Evolutionary conservation across 2,888 invertebrate species (phyloP), one percentile per base, ranked within the genome.

Genomic region (Lycocerus yunnanus): DNA sequence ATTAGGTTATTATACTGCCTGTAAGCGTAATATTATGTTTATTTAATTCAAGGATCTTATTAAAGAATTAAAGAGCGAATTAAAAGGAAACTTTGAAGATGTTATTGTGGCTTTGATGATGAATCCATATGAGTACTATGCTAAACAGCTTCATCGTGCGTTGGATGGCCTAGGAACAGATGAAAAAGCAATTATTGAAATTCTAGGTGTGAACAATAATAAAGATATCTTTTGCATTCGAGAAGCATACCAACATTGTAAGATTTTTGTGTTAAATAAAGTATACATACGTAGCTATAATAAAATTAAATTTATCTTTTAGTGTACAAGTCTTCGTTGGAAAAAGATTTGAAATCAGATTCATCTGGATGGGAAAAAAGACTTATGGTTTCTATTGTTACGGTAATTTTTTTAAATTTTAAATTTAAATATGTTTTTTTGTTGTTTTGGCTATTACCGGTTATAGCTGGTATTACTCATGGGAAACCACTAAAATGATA

Each of bases 321-420:
- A 97, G 97, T 95, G 85, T 97, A 92, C 84, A 92, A 93, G 69
- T 91, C 89, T 69, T 90, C 93, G 58, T 88, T 97, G 80, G 97
- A 97, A 84, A 91, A 93, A 68, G 97, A 97, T 84, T 88, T 97
- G 58, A 91, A 91, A 79, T 92, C 93, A 67, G 98, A 98, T 85
- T 97, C 97, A 2, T 96, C 97, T 58, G 98, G 98, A 15, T 93
- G 93, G 84, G 96, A 98, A 87, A 94, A 95, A 86, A 91, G 96
- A 73, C 89, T 98, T 43, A 91, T 98, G 86, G 93, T 97, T 16
- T 95, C 97, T 24, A 86, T 97, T 58, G 93, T 93, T 80, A 92
- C 93, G 85, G 86, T 86, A 81, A 84, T 21, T 66, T 21, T 66
- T 21, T 66, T 66, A 11, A 2, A 66, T 20, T 66, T 14, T 1